Percentiles rank a stretch among this genome's conserved stretches.
Evolutionary conservation across 2,888 invertebrate species (phyloP).

Genomic region (Pomacea canaliculata): DNA sequence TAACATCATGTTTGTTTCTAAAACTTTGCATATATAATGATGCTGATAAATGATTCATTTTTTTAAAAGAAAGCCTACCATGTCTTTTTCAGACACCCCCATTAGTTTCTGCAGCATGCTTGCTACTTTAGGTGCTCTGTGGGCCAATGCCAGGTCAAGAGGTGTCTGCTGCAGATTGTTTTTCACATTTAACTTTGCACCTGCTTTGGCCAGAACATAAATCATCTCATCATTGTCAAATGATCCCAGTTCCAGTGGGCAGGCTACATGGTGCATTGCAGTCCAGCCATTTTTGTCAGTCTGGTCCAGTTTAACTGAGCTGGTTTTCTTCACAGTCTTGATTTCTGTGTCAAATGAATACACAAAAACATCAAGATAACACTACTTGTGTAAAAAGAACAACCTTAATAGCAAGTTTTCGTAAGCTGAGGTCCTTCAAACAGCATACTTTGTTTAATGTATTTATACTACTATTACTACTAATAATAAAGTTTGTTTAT

Average conservation of each 20-base stretch:
- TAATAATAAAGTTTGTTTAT: no score
- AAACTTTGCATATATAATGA: no score
- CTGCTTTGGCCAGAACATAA: conserved; percentile 35
- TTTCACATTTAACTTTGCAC: conserved; percentile 40
- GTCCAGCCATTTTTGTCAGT: conserved; percentile 35
- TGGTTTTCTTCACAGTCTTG: conserved; percentile 28
- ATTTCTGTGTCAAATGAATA: conserved; percentile 10
- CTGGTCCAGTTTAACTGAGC: conserved; percentile 33
- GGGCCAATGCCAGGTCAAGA: conserved; percentile 31
- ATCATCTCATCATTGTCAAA: conserved; percentile 39
- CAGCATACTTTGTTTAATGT: background rate
- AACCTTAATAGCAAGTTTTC: background rate
- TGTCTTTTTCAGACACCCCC: conserved; percentile 9
- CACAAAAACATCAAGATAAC: background rate
- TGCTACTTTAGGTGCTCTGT: conserved; percentile 31
- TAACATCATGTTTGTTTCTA: no score
- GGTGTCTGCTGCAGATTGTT: conserved; percentile 59
- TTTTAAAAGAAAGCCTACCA: background rate
- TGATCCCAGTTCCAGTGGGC: conserved; percentile 25
- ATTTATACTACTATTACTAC: no score
- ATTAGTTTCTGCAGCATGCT: conserved; percentile 29
- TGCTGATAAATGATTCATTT: no score
- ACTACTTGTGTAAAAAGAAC: background rate
- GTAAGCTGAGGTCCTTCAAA: background rate
- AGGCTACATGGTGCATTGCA: conserved; percentile 33